Conservation (phyloP, 2,888 invertebrate genomes). For the Crioceris asparagi region DNA sequence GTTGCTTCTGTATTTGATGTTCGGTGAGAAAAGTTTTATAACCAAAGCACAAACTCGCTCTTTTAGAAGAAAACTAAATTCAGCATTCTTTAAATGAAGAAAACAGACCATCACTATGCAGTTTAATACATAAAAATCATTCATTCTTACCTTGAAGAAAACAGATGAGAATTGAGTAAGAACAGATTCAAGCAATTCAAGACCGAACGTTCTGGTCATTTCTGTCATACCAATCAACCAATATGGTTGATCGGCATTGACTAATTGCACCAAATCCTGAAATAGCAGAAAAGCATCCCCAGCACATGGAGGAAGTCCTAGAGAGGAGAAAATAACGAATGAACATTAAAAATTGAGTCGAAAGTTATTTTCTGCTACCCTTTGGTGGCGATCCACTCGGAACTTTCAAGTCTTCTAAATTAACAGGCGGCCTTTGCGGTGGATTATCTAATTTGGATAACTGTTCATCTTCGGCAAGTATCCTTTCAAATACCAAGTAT, state of each 20-base stretch:
- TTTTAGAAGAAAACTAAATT: conserved; percentile 88
- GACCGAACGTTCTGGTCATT: conserved; percentile 93
- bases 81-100: conserved; percentile 76
- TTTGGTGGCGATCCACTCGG: conserved; percentile 69
- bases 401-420: conserved; percentile 68
- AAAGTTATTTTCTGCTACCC: conserved; percentile 30
- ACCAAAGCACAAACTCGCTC: conserved; percentile 96
- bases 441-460: conserved; percentile 25
- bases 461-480: conserved; percentile 59
- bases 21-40: conserved; percentile 97
- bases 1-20: conserved; percentile 78
- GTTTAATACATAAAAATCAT: neutral
- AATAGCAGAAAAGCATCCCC: conserved; percentile 91
- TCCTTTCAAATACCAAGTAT: conserved; percentile 81
- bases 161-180: conserved; percentile 76
- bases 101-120: neutral
- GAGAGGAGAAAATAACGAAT: conserved; percentile 9
- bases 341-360: neutral
- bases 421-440: conserved; percentile 42
- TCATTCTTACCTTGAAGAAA: conserved; percentile 62
- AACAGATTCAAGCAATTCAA: conserved; percentile 90
- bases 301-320: conserved; percentile 70
- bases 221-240: conserved; percentile 95
- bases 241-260: conserved; percentile 91
- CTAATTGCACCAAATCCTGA: conserved; percentile 93